Evolutionary conservation across 2,113 vertebrate genomes (phyloP).

Genomic region (Nestor notabilis): DNA sequence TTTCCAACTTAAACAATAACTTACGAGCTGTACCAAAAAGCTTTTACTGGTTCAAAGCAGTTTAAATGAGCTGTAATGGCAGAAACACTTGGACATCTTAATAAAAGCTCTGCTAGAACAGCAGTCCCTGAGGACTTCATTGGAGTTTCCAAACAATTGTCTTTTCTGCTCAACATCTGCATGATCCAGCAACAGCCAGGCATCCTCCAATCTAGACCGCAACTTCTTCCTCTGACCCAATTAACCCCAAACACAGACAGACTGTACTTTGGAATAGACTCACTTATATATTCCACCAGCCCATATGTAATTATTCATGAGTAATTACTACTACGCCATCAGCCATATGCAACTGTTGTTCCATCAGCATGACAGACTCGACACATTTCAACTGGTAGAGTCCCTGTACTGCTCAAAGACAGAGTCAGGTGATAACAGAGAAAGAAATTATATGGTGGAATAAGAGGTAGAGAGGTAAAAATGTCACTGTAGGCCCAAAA

Average conservation of each 20-base stretch:
- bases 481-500: neutral
- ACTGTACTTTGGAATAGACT: neutral
- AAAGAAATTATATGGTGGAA: rapidly evolving
- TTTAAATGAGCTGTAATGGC: neutral
- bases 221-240: neutral
- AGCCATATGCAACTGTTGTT: rapidly evolving
- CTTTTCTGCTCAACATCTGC: neutral
- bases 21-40: neutral
- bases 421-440: neutral
- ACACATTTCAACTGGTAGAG: neutral
- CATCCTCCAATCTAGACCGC: neutral
- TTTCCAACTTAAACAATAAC: neutral
- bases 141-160: neutral
- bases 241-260: neutral
- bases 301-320: rapidly evolving
- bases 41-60: neutral
- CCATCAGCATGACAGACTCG: rapidly evolving
- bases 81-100: neutral
- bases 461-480: neutral
- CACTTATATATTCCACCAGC: neutral
- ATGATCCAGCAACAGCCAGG: neutral
- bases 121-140: rapidly evolving
- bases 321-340: neutral
- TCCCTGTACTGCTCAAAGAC: neutral
- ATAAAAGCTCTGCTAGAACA: neutral